phyloP scores from a whole-genome alignment of 1,140 invertebrate species.

The Tetramorium alpestre region DNA sequence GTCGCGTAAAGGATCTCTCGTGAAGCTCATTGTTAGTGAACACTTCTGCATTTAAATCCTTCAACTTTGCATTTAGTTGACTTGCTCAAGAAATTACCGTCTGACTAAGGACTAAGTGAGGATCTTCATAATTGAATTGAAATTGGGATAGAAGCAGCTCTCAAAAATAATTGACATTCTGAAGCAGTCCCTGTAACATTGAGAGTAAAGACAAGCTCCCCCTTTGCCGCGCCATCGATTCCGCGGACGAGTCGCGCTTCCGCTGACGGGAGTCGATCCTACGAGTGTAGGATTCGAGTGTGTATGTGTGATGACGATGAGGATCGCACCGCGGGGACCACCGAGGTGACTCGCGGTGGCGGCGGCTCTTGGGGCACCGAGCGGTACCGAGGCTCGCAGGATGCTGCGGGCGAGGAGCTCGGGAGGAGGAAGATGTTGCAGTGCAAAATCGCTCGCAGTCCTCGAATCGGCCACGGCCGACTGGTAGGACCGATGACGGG shows the following conservation, averaged over 20 bases:
- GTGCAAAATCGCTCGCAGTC: slow-evolving; percentile 50
- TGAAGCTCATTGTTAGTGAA: background rate
- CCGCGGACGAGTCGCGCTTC: slow-evolving; percentile 22
- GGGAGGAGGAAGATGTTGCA: slow-evolving; percentile 54
- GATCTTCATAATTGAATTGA: background rate
- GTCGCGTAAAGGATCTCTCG: background rate
- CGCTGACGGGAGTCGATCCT: slow-evolving; percentile 11
- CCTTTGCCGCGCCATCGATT: slow-evolving; percentile 3
- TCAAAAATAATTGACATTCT: background rate
- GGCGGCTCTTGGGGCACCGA: background rate
- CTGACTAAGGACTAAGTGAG: background rate
- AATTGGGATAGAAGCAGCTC: background rate
- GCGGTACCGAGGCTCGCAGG: slow-evolving; percentile 32
- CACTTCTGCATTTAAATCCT: background rate
- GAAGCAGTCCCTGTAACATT: background rate
- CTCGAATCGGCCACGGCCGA: slow-evolving; percentile 38
- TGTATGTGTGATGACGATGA: slow-evolving; percentile 61
- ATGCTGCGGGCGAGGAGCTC: slow-evolving; percentile 60
- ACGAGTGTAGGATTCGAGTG: slow-evolving; percentile 21
- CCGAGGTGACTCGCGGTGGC: slow-evolving; percentile 64
- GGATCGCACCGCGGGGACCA: slow-evolving; percentile 53
- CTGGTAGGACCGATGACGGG: slow-evolving; percentile 33
- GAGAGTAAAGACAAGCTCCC: background rate
- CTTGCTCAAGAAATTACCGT: background rate
- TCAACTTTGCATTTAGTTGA: background rate